phyloP scores from a whole-genome alignment of 2,797 vertebrate species.

The Fistularia commersonii region DNA sequence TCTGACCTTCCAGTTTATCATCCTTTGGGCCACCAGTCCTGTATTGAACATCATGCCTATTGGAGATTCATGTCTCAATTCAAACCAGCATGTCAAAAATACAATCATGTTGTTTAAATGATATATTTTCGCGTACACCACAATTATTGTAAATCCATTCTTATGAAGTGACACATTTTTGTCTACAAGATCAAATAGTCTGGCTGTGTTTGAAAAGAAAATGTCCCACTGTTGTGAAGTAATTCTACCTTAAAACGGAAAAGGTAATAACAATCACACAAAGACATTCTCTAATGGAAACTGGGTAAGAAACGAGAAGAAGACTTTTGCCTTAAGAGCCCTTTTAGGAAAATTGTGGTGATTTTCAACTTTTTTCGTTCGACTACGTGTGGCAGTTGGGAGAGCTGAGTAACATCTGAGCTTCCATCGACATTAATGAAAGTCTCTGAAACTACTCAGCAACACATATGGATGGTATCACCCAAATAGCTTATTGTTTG shows the following conservation, averaged over 20 bases:
- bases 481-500: constrained; percentile 17
- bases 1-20: constrained; percentile 21
- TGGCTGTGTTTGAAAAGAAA: background rate
- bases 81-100: constrained; percentile 4
- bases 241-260: constrained; percentile 18
- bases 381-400: constrained; percentile 26
- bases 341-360: constrained; percentile 17
- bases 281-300: constrained; percentile 15
- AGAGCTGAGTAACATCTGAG: constrained; percentile 16
- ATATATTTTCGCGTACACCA: too few relatives aligned
- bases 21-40: constrained; percentile 17
- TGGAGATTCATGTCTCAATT: constrained; percentile 9
- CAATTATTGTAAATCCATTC: background rate
- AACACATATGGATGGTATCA: constrained; percentile 28
- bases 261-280: constrained; percentile 14
- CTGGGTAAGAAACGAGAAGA: constrained; percentile 10
- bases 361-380: constrained; percentile 23
- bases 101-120: background rate
- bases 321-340: constrained; percentile 27
- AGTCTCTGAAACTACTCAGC: constrained; percentile 14
- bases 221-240: constrained; percentile 7
- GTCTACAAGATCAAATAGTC: too few relatives aligned
- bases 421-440: constrained; percentile 12
- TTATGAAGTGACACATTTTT: too few relatives aligned
- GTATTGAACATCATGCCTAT: background rate